Evolutionary conservation across 2,113 vertebrate species (phyloP).

Genomic region (Copsychus sechellarum): DNA sequence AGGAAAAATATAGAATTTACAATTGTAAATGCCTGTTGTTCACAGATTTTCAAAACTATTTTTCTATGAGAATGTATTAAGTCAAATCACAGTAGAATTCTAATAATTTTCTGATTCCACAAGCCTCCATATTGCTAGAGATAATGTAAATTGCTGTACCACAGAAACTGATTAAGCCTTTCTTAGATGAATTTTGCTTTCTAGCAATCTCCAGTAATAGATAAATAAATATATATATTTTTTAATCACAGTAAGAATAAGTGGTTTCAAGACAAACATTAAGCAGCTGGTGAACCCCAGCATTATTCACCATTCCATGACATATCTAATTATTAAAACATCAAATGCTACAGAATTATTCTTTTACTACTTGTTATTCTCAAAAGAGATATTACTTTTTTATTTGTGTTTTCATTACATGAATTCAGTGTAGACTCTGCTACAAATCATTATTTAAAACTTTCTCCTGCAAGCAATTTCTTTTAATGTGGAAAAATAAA

Average conservation of each 20-base stretch:
- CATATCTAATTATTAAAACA: neutral
- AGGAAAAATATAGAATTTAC: neutral
- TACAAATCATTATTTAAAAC: neutral
- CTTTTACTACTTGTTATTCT: neutral
- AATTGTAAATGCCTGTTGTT: neutral
- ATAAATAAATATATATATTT: neutral
- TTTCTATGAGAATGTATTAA: neutral
- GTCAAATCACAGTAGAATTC: neutral
- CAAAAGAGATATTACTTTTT: neutral
- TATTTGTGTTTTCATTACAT: neutral
- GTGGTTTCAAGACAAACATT: neutral
- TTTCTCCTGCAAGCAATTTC: neutral
- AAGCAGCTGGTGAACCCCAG: neutral
- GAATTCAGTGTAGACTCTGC: neutral
- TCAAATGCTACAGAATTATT: neutral
- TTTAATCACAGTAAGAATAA: neutral
- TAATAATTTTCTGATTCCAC: neutral
- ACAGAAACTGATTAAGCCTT: neutral
- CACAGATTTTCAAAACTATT: neutral
- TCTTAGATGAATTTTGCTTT: neutral
- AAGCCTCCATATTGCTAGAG: neutral
- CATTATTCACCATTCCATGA: neutral
- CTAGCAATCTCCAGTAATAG: neutral
- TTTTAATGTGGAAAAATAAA: neutral
- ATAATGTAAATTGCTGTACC: neutral